Percentiles rank a stretch among this genome's conserved stretches.
These are phyloP conservation scores for Lomographa bimaculata DNA, from an alignment of 2,888 invertebrate species.

Conservation along the genomic window DNA sequence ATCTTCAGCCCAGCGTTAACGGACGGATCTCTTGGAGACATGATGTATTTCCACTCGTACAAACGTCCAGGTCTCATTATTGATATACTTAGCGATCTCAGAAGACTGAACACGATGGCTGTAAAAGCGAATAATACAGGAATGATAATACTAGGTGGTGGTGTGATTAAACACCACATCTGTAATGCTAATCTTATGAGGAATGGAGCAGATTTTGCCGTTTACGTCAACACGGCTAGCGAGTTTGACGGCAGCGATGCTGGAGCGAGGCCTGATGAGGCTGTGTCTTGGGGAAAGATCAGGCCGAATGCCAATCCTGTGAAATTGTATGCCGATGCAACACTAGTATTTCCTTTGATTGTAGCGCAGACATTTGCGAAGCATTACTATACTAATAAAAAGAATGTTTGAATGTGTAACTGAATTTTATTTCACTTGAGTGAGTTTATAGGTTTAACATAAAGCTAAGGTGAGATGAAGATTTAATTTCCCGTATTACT, in stretches of 20 bases:
- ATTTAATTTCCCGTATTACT: no score
- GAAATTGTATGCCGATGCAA: slow-evolving; percentile 97
- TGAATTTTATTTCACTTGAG: slow-evolving; percentile 24
- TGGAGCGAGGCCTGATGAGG: slow-evolving; percentile 99
- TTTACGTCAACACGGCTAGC: slow-evolving; percentile 96
- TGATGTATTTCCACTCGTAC: slow-evolving; percentile 99
- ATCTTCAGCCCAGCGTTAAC: slow-evolving; percentile 99
- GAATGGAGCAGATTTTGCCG: slow-evolving; percentile 98
- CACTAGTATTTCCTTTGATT: slow-evolving; percentile 95
- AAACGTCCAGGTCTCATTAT: slow-evolving; percentile 95
- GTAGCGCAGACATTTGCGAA: slow-evolving; percentile 98
- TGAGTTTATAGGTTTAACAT: no score
- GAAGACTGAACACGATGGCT: slow-evolving; percentile 95
- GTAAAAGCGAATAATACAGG: slow-evolving; percentile 97
- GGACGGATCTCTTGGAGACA: slow-evolving; percentile 98
- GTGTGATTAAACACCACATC: slow-evolving; percentile 99
- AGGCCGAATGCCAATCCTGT: slow-evolving; percentile 93
- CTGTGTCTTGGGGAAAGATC: slow-evolving; percentile 99
- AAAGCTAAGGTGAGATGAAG: no score
- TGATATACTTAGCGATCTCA: slow-evolving; percentile 96
- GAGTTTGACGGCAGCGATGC: slow-evolving; percentile 99
- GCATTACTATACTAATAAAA: slow-evolving; percentile 81
- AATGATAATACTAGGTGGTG: slow-evolving; percentile 98
- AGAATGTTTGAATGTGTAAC: slow-evolving; percentile 61
- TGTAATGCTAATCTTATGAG: slow-evolving; percentile 99